phyloP scores from a whole-genome alignment of 1,140 invertebrate species.

The Physella acuta region DNA sequence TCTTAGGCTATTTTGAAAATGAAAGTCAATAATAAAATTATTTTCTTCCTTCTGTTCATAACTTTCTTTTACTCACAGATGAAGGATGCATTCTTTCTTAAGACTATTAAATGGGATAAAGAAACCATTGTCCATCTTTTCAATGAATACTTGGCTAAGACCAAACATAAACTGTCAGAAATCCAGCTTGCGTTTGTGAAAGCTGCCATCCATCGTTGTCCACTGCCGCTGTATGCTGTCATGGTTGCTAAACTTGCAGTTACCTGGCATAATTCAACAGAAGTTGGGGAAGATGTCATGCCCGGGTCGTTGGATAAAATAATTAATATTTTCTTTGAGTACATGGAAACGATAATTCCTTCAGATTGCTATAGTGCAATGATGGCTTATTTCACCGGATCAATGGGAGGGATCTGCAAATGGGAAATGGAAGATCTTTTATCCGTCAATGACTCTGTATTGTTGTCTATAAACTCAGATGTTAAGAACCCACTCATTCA shows the following conservation, averaged over 20 bases:
- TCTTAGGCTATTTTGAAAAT: no score
- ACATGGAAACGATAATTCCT: not conserved
- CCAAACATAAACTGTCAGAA: not conserved
- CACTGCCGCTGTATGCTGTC: conserved; percentile 18
- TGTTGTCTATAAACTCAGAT: conserved; percentile 13
- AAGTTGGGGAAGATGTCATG: conserved; percentile 8
- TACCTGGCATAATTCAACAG: not conserved
- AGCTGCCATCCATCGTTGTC: not conserved
- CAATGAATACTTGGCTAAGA: not conserved
- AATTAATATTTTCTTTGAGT: conserved; percentile 4
- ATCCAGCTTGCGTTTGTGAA: not conserved
- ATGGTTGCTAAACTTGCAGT: not conserved
- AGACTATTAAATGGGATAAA: conserved; percentile 12
- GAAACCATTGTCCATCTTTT: conserved; percentile 1
- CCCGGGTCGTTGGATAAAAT: conserved; percentile 16
- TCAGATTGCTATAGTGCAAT: conserved; percentile 7
- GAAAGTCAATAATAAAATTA: no score
- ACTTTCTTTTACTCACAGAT: conserved; percentile 13
- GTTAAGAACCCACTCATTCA: conserved; percentile 8
- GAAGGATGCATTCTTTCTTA: conserved; percentile 17
- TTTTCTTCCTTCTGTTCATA: no score
- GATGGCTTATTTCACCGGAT: conserved; percentile 20
- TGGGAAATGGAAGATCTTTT: conserved; percentile 23
- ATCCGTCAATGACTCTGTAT: conserved; percentile 17
- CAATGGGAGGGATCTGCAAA: conserved; percentile 3